phyloP scores from a whole-genome alignment of 2,888 invertebrate species.

The Dasypogon diadema region DNA sequence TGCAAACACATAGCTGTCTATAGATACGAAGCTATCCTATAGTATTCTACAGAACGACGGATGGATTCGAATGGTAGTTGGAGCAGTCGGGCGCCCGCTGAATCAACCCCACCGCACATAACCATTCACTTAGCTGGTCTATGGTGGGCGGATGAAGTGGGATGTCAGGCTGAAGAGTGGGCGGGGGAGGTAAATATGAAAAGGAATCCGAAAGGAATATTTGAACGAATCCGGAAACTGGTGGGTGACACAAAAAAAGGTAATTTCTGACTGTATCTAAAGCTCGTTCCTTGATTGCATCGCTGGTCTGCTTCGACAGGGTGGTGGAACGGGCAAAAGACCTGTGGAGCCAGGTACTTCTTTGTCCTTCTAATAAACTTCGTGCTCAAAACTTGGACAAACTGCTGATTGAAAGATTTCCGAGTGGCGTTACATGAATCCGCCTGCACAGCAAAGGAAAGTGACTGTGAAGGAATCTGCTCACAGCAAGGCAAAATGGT shows the following conservation, averaged over 20 bases:
- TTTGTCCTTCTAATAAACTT: neutral
- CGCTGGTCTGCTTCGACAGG: neutral
- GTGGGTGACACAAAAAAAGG: conserved; percentile 3
- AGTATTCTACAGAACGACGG: neutral
- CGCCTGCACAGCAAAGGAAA: too few species aligned
- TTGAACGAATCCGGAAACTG: conserved; percentile 6
- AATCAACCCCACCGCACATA: neutral
- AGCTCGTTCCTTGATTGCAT: neutral
- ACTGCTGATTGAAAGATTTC: conserved; percentile 3
- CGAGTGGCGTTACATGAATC: neutral
- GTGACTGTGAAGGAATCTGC: too few species aligned
- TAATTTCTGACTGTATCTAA: conserved; percentile 5
- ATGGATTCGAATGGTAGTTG: conserved; percentile 6
- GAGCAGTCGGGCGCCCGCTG: neutral
- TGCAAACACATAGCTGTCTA: neutral
- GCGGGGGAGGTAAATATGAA: neutral
- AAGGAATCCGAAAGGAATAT: conserved; percentile 6
- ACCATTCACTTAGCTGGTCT: neutral
- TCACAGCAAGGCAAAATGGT: too few species aligned
- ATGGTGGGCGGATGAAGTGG: conserved; percentile 2
- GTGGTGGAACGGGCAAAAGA: neutral
- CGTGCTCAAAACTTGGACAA: neutral
- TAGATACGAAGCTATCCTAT: too few species aligned
- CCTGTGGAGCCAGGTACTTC: neutral
- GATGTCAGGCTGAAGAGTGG: neutral